phyloP scores from a whole-genome alignment of 37 sponge, comb jelly and placozoan genomes.

The Beroe ovata region DNA sequence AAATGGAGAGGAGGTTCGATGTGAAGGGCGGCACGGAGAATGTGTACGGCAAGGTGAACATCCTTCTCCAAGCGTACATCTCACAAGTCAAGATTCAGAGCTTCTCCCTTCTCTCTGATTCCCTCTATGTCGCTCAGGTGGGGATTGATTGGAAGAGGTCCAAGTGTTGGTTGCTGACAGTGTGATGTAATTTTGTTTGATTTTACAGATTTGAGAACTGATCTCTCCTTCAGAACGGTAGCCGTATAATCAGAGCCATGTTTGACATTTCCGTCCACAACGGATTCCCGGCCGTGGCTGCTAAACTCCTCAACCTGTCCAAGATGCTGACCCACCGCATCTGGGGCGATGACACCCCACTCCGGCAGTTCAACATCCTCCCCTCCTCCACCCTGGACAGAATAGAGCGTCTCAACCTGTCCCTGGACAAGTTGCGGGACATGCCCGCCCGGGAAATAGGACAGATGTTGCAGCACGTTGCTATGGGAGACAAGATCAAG shows the following conservation, averaged over 20 bases:
- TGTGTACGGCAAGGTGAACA: slow-evolving; percentile 91
- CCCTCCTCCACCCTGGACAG: slow-evolving; percentile 71
- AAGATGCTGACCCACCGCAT: slow-evolving; percentile 82
- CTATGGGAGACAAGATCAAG: slow-evolving; percentile 79
- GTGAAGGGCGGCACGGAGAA: slow-evolving; percentile 87
- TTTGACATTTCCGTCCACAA: slow-evolving; percentile 89
- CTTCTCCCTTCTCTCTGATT: slow-evolving; percentile 95
- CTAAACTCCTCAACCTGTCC: slow-evolving; percentile 75
- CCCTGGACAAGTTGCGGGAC: slow-evolving; percentile 77
- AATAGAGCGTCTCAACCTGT: slow-evolving; percentile 71
- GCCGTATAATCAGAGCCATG: slow-evolving; percentile 83
- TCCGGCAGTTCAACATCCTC: slow-evolving; percentile 83
- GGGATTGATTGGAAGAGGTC: no score
- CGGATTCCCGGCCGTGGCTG: slow-evolving; percentile 77
- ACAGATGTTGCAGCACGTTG: slow-evolving; percentile 79
- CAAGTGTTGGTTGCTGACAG: neutral
- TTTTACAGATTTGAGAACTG: no score
- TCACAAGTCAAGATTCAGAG: slow-evolving; percentile 76
- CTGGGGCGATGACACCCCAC: slow-evolving; percentile 89
- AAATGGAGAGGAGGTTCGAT: slow-evolving; percentile 64
- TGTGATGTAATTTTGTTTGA: neutral
- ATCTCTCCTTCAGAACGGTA: slow-evolving; percentile 79
- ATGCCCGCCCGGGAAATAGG: slow-evolving; percentile 92
- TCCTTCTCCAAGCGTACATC: slow-evolving; percentile 86
- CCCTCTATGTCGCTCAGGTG: slow-evolving; percentile 88